A percentile compares a stretch with the other conserved stretches of the same genome.
Conservation (phyloP, 2,113 vertebrate species). For the Myxocyprinus asiaticus region DNA sequence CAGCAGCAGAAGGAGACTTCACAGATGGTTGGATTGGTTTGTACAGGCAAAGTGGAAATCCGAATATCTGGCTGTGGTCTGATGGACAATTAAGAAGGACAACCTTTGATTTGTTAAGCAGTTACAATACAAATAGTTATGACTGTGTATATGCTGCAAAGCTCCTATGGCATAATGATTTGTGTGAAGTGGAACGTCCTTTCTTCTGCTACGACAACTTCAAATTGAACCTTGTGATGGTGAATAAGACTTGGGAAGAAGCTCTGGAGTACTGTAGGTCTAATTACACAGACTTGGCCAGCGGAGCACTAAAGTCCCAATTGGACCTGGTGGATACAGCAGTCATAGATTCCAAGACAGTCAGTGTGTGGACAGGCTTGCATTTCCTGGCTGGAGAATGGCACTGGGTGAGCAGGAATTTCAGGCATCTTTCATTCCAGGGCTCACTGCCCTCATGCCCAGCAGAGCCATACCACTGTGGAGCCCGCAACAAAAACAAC, state of each 20-base stretch:
- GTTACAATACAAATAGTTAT: accelerated
- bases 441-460: slow-evolving; percentile 20
- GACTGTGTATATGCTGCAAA: not conserved
- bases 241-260: slow-evolving; percentile 58
- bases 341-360: not conserved
- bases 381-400: slow-evolving; percentile 54
- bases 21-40: slow-evolving; percentile 53
- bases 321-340: not conserved
- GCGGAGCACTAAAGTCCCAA: not conserved
- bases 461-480: slow-evolving; percentile 10
- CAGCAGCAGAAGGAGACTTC: accelerated
- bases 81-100: not conserved
- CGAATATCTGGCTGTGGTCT: slow-evolving; percentile 43
- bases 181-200: accelerated
- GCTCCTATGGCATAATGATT: not conserved
- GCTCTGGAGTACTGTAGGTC: slow-evolving; percentile 43
- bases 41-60: not conserved
- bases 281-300: slow-evolving; percentile 44
- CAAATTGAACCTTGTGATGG: slow-evolving; percentile 36
- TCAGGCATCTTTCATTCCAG: not conserved
- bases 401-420: slow-evolving; percentile 45
- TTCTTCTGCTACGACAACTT: slow-evolving; percentile 34
- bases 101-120: too few relatives aligned
- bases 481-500: not conserved
- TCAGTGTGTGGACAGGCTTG: slow-evolving; percentile 54